phyloP scores from a whole-genome alignment of 1,140 invertebrate species.

The Caenorhabditis remanei region DNA sequence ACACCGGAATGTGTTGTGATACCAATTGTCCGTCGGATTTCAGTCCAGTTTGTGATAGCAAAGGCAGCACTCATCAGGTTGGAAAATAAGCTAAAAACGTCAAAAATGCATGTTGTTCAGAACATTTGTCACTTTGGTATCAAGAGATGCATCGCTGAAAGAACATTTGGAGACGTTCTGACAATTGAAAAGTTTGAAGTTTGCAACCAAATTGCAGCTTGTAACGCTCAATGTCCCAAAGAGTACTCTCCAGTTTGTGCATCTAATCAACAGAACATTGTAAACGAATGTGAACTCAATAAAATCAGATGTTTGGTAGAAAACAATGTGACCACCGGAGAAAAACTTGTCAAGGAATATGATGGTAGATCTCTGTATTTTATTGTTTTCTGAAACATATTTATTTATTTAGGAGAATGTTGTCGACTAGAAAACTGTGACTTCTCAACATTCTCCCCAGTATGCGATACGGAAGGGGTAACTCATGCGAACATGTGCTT shows the following conservation, averaged over 20 bases:
- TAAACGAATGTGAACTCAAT: slow-evolving; percentile 68
- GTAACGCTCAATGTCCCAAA: slow-evolving; percentile 64
- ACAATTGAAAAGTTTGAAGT: slow-evolving; percentile 68
- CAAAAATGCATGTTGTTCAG: slow-evolving; percentile 56
- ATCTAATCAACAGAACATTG: slow-evolving; percentile 66
- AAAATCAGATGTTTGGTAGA: slow-evolving; percentile 64
- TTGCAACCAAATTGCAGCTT: slow-evolving; percentile 64
- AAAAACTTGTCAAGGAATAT: slow-evolving; percentile 64
- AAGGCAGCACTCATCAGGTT: slow-evolving; percentile 69
- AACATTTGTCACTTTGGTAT: slow-evolving; percentile 73
- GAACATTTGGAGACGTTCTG: slow-evolving; percentile 62
- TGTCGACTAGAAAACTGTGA: slow-evolving; percentile 62
- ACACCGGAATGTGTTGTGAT: slow-evolving; percentile 62
- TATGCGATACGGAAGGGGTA: slow-evolving; percentile 61
- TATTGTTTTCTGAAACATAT: not conserved
- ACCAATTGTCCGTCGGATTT: slow-evolving; percentile 67
- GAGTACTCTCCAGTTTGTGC: slow-evolving; percentile 70
- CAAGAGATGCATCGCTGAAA: slow-evolving; percentile 67
- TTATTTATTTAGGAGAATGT: slow-evolving; percentile 66
- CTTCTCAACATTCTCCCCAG: slow-evolving; percentile 55
- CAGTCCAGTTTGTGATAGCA: slow-evolving; percentile 71
- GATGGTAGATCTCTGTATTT: slow-evolving; percentile 55
- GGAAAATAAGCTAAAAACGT: not conserved
- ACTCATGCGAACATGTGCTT: slow-evolving; percentile 63
- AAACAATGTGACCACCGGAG: slow-evolving; percentile 36